Evolutionary conservation across 1,140 invertebrate genomes (phyloP).

Genomic region (Drosophila prosaltans): DNA sequence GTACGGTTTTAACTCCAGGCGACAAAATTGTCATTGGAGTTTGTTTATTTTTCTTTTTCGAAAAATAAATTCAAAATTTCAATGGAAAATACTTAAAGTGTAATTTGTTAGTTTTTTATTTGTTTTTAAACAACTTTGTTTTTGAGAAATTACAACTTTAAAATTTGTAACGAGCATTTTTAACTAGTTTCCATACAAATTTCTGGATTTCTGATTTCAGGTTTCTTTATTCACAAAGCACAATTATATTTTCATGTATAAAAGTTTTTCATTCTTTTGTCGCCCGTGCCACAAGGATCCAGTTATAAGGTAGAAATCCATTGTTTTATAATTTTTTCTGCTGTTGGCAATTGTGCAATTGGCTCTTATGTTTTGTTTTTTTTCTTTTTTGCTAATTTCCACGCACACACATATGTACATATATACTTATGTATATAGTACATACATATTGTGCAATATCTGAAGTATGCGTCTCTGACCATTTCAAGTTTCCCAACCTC

Average conservation of each 20-base stretch:
- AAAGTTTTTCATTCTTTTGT: not conserved
- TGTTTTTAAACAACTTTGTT: no score
- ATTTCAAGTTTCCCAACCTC: constrained; percentile 21
- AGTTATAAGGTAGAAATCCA: constrained; percentile 27
- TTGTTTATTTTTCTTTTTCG: not conserved
- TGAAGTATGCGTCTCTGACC: constrained; percentile 22
- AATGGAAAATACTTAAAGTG: no score
- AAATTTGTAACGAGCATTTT: no score
- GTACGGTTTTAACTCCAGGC: constrained; percentile 33
- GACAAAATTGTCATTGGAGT: constrained; percentile 43
- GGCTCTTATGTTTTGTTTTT: constrained; percentile 7
- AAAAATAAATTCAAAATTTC: not conserved
- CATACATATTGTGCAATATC: constrained; percentile 17
- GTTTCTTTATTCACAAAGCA: no score
- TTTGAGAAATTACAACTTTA: no score
- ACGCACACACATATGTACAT: no score
- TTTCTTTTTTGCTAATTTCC: constrained; percentile 51
- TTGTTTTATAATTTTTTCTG: constrained; percentile 21
- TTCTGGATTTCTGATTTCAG: no score
- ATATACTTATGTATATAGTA: no score
- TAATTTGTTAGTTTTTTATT: no score
- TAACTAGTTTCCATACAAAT: no score
- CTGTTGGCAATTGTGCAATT: constrained; percentile 31
- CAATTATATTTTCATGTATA: not conserved
- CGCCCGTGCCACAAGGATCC: constrained; percentile 31